Evolutionary conservation across 2,888 invertebrate genomes (phyloP).

Genomic region (Falcaria lacertinaria): DNA sequence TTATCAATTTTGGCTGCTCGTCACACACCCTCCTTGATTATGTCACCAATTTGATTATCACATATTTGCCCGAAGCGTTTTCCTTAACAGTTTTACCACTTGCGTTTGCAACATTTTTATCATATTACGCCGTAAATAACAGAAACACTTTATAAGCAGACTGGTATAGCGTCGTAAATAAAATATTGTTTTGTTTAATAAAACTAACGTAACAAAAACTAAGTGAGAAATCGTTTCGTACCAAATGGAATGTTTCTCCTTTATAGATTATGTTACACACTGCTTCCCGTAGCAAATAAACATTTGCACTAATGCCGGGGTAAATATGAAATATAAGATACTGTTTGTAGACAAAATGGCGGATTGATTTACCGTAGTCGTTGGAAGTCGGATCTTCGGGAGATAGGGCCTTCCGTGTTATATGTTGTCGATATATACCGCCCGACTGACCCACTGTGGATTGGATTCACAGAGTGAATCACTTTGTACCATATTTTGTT

Average conservation of each 20-base stretch:
- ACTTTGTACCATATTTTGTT: slow-evolving; percentile 35
- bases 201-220: slow-evolving; percentile 28
- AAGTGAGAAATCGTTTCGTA: slow-evolving; percentile 19
- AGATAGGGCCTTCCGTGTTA: slow-evolving; percentile 26
- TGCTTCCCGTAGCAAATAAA: slow-evolving; percentile 35
- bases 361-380: slow-evolving; percentile 56
- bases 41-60: background rate
- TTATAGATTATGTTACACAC: slow-evolving; percentile 33
- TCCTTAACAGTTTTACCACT: background rate
- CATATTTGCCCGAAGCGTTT: background rate
- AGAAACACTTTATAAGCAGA: background rate
- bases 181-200: slow-evolving; percentile 9
- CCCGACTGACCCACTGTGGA: slow-evolving; percentile 24
- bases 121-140: background rate
- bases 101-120: background rate
- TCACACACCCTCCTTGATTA: background rate
- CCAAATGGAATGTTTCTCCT: slow-evolving; percentile 26
- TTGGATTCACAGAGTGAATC: slow-evolving; percentile 23
- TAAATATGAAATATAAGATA: slow-evolving; percentile 53
- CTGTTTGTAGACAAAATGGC: slow-evolving; percentile 33
- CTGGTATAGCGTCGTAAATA: background rate
- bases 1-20: background rate
- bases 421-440: slow-evolving; percentile 12
- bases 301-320: slow-evolving; percentile 49
- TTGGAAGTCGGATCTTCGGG: slow-evolving; percentile 40